Percentiles rank a stretch among this genome's conserved stretches.
Evolutionary conservation across 2,113 vertebrate species (phyloP).

Genomic region (Megaceryle torquata): DNA sequence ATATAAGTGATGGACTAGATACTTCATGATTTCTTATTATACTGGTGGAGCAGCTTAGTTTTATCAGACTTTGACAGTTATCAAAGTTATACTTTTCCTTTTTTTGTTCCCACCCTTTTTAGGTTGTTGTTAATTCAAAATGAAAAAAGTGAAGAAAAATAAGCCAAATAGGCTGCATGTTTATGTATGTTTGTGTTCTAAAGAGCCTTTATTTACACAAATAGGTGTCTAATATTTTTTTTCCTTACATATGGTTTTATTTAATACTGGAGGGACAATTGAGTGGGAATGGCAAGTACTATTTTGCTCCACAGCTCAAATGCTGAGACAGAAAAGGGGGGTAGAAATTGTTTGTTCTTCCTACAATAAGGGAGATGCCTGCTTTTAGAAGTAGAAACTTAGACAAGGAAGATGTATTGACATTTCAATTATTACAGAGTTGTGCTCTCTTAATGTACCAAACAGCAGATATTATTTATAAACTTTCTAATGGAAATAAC

Average conservation of each 20-base stretch:
- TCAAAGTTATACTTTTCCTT: background rate
- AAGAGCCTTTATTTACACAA: background rate
- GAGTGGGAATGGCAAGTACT: background rate
- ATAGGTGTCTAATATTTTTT: background rate
- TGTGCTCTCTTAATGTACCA: background rate
- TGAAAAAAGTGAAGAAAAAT: background rate
- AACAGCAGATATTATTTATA: conserved; percentile 55
- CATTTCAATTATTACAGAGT: conserved; percentile 10
- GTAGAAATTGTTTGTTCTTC: background rate
- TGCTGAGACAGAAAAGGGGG: background rate
- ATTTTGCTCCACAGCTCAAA: background rate
- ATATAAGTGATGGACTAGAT: background rate
- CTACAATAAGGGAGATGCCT: background rate
- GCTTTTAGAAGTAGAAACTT: background rate
- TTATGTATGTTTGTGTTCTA: background rate
- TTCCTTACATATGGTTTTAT: background rate
- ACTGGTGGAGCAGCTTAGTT: background rate
- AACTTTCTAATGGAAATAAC: conserved; percentile 51
- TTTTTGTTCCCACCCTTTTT: background rate
- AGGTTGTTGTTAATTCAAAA: background rate
- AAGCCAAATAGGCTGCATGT: background rate
- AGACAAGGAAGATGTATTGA: background rate
- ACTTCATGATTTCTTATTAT: background rate
- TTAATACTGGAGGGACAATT: background rate
- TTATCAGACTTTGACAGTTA: background rate